Conservation (phyloP, 2,113 vertebrate species). For the Gymnocephalus cernua region DNA sequence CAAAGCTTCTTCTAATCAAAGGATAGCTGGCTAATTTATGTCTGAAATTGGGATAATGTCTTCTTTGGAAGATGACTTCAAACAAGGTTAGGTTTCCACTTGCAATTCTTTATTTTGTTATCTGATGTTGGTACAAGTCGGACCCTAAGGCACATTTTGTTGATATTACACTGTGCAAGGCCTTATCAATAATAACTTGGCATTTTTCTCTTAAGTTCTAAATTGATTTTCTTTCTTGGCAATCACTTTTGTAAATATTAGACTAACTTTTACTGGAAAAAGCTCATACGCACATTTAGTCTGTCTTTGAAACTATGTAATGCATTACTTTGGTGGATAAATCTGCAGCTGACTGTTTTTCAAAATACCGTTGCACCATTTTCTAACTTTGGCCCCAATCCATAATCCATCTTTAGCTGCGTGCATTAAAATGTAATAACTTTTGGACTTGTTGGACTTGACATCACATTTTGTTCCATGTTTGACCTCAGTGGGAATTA, state of each 20-base stretch:
- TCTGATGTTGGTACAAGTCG: conserved; percentile 50
- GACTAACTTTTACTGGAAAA: conserved; percentile 40
- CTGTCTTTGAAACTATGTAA: conserved; percentile 51
- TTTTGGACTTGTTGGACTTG: conserved; percentile 16
- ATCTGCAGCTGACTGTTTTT: conserved; percentile 46
- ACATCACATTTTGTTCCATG: conserved; percentile 23
- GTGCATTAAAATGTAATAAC: conserved; percentile 27
- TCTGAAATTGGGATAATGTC: conserved; percentile 58
- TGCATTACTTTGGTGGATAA: conserved; percentile 39
- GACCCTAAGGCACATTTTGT: conserved; percentile 47
- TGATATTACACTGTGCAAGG: conserved; percentile 29
- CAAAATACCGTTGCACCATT: conserved; percentile 33
- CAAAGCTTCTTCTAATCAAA: conserved; percentile 62
- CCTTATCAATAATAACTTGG: conserved; percentile 41
- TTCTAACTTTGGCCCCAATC: conserved; percentile 36
- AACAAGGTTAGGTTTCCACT: conserved; percentile 39
- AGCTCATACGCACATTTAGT: conserved; percentile 42
- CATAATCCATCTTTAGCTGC: conserved; percentile 29
- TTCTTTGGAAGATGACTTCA: conserved; percentile 58
- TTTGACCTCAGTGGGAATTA: conserved; percentile 35
- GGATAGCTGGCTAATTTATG: conserved; percentile 48
- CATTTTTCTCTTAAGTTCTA: conserved; percentile 51
- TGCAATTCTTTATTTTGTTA: conserved; percentile 30
- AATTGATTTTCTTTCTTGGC: conserved; percentile 61
- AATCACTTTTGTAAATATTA: conserved; percentile 62